Percentiles rank a stretch among this genome's conserved stretches.
Evolutionary conservation across 1,140 invertebrate genomes (phyloP).

Genomic region (Lordiphosa mommai): DNA sequence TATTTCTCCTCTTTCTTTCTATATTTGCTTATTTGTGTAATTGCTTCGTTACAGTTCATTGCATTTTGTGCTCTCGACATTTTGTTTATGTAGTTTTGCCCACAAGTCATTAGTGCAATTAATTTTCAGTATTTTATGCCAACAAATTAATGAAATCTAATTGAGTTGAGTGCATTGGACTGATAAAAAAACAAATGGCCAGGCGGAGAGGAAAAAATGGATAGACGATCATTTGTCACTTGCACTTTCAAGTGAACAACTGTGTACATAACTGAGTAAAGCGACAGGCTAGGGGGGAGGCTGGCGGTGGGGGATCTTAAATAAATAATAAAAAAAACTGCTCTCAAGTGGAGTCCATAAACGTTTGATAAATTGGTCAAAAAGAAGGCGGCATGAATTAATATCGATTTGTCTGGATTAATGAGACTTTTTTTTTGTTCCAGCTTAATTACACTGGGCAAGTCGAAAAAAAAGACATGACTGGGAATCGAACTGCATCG

Average conservation of each 20-base stretch:
- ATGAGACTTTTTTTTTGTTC: not conserved
- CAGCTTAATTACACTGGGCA: too few relatives aligned
- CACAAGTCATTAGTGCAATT: slow-evolving; percentile 50
- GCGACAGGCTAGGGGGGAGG: not conserved
- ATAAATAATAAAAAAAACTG: not conserved
- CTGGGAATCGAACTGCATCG: too few relatives aligned
- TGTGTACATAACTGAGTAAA: not conserved
- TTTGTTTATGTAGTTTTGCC: slow-evolving; percentile 24
- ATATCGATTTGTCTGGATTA: slow-evolving; percentile 6
- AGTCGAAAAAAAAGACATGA: too few relatives aligned
- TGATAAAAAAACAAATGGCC: slow-evolving; percentile 27
- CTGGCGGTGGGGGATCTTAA: not conserved
- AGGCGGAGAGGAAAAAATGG: not conserved
- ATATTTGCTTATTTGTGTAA: slow-evolving; percentile 13
- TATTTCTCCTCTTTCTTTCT: slow-evolving; percentile 7
- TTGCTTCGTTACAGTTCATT: slow-evolving; percentile 47
- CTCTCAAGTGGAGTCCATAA: slow-evolving; percentile 48
- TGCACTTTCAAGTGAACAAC: slow-evolving; percentile 28
- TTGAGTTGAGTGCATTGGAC: slow-evolving; percentile 35
- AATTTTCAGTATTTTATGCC: slow-evolving; percentile 52
- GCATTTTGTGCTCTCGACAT: slow-evolving; percentile 25
- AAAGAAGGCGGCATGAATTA: slow-evolving; percentile 10
- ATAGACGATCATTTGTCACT: slow-evolving; percentile 30
- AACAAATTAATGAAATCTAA: slow-evolving; percentile 57
- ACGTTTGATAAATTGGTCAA: slow-evolving; percentile 19